These are phyloP conservation scores for Drosophila tsacasi DNA, from an alignment of 1,140 invertebrate genomes.

Conservation along the genomic window DNA sequence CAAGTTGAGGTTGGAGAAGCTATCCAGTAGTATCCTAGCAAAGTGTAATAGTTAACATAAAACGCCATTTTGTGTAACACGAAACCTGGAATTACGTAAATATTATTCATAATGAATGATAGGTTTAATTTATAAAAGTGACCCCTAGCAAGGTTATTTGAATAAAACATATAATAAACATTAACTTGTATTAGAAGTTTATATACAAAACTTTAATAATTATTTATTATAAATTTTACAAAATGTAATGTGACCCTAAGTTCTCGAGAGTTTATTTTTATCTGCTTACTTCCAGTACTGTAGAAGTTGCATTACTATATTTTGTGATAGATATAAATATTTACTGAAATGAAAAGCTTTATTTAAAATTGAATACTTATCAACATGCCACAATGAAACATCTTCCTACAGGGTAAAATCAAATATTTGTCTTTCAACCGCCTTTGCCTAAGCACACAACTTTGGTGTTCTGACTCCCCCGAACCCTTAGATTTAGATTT, in stretches of 20 bases:
- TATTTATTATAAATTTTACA: not conserved
- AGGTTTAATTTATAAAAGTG: not conserved
- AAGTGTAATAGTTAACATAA: slow-evolving; percentile 6
- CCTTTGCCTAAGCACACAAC: slow-evolving; percentile 25
- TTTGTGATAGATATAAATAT: too few relatives aligned
- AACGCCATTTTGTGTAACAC: not conserved
- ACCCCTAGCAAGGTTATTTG: not conserved
- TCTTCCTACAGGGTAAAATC: slow-evolving; percentile 18
- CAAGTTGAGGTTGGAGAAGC: not conserved
- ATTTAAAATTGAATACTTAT: not conserved
- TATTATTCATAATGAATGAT: slow-evolving; percentile 6
- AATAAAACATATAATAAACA: not conserved
- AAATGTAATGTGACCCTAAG: not conserved
- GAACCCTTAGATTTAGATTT: slow-evolving; percentile 3
- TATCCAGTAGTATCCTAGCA: not conserved
- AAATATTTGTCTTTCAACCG: slow-evolving; percentile 44
- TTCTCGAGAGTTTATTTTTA: not conserved
- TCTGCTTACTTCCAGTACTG: not conserved
- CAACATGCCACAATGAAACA: slow-evolving; percentile 5
- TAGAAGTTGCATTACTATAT: too few relatives aligned
- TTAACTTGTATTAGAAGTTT: not conserved
- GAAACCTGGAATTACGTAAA: slow-evolving; percentile 8
- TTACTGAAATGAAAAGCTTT: not conserved
- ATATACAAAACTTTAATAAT: not conserved
- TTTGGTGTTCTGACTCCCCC: slow-evolving; percentile 10